These are phyloP conservation scores for Parazoanthus atlanticus DNA, from an alignment of 92 coral and sea anemone species.

Conservation along the genomic window DNA sequence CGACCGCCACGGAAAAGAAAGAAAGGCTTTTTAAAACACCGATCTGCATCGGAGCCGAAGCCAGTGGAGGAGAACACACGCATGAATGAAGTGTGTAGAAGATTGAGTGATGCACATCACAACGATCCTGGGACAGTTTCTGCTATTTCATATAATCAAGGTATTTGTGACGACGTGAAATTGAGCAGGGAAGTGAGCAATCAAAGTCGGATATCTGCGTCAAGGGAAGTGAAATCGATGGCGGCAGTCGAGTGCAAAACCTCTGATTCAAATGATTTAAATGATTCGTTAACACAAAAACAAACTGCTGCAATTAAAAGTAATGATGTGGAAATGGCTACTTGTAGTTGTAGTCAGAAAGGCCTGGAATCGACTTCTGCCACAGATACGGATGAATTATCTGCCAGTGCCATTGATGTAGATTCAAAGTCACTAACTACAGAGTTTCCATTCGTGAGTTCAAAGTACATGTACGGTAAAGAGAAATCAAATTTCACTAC, in stretches of 20 bases:
- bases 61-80: background rate
- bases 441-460: background rate
- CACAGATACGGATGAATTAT: background rate
- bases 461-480: background rate
- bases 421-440: background rate
- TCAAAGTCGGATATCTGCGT: background rate
- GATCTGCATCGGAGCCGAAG: background rate
- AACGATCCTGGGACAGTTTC: background rate
- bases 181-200: background rate
- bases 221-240: background rate
- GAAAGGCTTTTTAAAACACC: constrained; percentile 6
- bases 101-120: background rate
- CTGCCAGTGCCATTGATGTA: background rate
- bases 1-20: constrained; percentile 34
- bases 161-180: constrained; percentile 3
- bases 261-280: background rate
- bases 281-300: background rate
- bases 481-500: background rate
- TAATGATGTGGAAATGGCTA: background rate
- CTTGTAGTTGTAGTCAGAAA: background rate
- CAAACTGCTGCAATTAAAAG: background rate
- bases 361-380: background rate
- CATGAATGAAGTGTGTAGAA: background rate
- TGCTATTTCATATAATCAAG: background rate
- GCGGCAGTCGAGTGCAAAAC: background rate